phyloP scores from a whole-genome alignment of 2,888 invertebrate species.

The Aelia acuminata region DNA sequence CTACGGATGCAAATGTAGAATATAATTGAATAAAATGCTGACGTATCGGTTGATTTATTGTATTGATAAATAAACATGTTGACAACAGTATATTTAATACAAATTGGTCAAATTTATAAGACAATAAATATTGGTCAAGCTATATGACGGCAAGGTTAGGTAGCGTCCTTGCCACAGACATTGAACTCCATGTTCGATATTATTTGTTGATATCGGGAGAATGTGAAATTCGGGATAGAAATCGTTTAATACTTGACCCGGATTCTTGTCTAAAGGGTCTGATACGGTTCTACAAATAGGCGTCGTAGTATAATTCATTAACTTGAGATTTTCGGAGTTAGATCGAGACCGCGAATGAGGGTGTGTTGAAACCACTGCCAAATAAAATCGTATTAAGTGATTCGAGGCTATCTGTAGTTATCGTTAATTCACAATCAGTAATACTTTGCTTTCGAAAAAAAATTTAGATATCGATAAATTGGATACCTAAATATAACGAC shows the following conservation, averaged over 20 bases:
- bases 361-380: neutral
- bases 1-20: neutral
- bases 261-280: neutral
- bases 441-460: neutral
- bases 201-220: neutral
- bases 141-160: neutral
- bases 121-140: neutral
- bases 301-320: constrained; percentile 9
- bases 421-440: neutral
- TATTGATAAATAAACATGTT: neutral
- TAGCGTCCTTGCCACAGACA: constrained; percentile 3
- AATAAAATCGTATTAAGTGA: neutral
- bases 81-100: neutral
- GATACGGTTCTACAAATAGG: neutral
- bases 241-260: constrained; percentile 19
- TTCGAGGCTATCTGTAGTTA: neutral
- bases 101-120: neutral
- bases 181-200: neutral
- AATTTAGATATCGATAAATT: neutral
- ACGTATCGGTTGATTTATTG: neutral
- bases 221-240: constrained; percentile 2
- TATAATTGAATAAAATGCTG: neutral
- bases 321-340: neutral
- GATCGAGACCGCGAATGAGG: neutral
- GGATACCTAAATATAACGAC: neutral